Evolutionary conservation across 2,113 vertebrate species (phyloP).

Genomic region (Ia io): DNA sequence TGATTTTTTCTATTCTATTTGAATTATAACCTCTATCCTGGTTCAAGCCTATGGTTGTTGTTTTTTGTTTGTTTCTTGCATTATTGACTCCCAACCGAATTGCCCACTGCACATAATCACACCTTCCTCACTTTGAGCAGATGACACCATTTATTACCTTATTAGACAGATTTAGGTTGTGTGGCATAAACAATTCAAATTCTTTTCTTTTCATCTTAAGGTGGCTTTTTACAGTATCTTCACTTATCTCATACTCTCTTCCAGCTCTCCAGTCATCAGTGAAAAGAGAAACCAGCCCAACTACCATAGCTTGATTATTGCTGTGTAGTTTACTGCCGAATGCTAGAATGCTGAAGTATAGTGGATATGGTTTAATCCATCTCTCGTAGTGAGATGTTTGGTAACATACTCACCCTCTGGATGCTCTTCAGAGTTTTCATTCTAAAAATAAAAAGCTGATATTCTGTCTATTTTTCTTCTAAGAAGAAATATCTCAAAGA

Average conservation of each 20-base stretch:
- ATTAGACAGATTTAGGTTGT: background rate
- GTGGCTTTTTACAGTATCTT: background rate
- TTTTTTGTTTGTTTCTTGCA: background rate
- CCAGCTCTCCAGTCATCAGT: background rate
- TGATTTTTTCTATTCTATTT: background rate
- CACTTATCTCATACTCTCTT: background rate
- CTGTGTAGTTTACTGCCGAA: background rate
- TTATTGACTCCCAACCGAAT: background rate
- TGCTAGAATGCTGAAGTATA: background rate
- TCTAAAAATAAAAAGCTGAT: background rate
- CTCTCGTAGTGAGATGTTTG: background rate
- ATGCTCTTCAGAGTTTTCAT: background rate
- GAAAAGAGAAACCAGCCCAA: background rate
- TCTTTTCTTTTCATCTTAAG: background rate
- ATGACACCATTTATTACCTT: background rate
- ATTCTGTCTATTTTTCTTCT: background rate
- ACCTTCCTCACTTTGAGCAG: background rate
- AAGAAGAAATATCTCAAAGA: background rate
- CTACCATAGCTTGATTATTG: background rate
- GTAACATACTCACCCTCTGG: background rate
- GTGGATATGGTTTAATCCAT: background rate
- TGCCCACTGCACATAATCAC: background rate
- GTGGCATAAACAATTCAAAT: background rate
- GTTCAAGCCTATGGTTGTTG: background rate
- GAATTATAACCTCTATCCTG: background rate